Conservation (phyloP, 2,888 invertebrate species). For the Podotricha telesiphe region DNA sequence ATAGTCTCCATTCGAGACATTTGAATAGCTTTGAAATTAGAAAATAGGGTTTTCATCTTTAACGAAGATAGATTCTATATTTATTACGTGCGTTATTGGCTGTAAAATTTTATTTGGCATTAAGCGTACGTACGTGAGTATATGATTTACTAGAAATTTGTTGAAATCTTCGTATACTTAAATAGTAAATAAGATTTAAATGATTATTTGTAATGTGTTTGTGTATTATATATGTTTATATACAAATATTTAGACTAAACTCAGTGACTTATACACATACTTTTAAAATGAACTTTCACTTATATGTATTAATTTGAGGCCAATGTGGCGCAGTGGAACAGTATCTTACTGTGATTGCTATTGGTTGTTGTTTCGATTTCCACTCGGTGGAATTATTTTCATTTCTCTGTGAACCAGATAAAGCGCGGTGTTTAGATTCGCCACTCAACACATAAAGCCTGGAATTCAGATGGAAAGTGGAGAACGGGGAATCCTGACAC, state of each 20-base stretch:
- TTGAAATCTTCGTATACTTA: neutral
- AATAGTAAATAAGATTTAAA: neutral
- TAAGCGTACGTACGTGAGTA: neutral
- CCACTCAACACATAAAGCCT: too few species aligned
- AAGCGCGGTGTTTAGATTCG: too few species aligned
- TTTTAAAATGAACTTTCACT: too few species aligned
- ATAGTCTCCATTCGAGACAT: neutral
- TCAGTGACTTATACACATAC: too few species aligned
- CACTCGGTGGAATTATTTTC: neutral
- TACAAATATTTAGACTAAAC: too few species aligned
- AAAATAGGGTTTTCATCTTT: conserved; percentile 1
- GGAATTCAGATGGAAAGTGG: too few species aligned
- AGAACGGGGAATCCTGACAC: too few species aligned
- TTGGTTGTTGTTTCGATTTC: neutral
- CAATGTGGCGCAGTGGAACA: neutral
- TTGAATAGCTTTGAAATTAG: too few species aligned
- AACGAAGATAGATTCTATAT: neutral
- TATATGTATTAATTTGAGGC: neutral
- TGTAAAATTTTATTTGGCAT: conserved; percentile 23
- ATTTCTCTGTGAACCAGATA: too few species aligned
- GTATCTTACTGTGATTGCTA: neutral
- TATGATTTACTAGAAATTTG: conserved; percentile 10
- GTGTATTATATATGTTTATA: too few species aligned
- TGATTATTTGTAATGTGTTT: too few species aligned
- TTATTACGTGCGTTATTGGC: conserved; percentile 16